These are phyloP conservation scores for Tethya wilhelma DNA, from an alignment of 37 sponge, comb jelly and placozoan genomes.

Conservation along the genomic window DNA sequence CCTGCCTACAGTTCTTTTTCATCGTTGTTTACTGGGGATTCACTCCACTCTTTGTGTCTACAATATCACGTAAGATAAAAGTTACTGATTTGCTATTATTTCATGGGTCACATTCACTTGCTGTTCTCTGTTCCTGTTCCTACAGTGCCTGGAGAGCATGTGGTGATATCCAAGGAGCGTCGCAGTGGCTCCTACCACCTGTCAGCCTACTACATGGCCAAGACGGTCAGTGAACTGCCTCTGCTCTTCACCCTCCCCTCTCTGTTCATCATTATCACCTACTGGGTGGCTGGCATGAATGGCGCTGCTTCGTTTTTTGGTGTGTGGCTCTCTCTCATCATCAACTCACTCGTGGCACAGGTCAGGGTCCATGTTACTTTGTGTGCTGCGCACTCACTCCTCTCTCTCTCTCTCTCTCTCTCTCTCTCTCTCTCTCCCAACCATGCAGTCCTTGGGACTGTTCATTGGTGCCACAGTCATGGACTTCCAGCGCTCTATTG, in stretches of 20 bases:
- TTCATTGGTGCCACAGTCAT: conserved; percentile 62
- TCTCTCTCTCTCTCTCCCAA: not conserved
- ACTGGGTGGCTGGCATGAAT: conserved; percentile 55
- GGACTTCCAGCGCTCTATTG: conserved; percentile 24
- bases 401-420: not conserved
- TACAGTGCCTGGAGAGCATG: conserved; percentile 52
- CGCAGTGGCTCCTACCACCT: conserved; percentile 73
- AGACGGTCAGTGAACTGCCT: conserved; percentile 76
- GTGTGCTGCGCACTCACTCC: not conserved
- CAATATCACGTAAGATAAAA: conserved; percentile 4
- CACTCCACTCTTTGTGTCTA: conserved; percentile 6
- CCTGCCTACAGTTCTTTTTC: conserved; percentile 65
- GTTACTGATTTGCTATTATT: not conserved
- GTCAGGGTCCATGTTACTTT: not conserved
- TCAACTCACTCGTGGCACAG: conserved; percentile 32
- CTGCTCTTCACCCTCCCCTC: conserved; percentile 52
- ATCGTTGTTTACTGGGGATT: conserved; percentile 56
- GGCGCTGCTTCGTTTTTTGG: conserved; percentile 46
- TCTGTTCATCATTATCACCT: conserved; percentile 35
- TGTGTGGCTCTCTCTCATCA: conserved; percentile 28
- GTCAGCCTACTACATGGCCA: conserved; percentile 81
- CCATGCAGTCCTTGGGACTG: conserved; percentile 46
- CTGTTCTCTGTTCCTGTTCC: not conserved
- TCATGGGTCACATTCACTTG: not conserved
- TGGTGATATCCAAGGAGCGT: conserved; percentile 63